Base-by-base conservation (phyloP, 2,113 vertebrate genomes). In the Peucedramus taeniatus region DNA sequence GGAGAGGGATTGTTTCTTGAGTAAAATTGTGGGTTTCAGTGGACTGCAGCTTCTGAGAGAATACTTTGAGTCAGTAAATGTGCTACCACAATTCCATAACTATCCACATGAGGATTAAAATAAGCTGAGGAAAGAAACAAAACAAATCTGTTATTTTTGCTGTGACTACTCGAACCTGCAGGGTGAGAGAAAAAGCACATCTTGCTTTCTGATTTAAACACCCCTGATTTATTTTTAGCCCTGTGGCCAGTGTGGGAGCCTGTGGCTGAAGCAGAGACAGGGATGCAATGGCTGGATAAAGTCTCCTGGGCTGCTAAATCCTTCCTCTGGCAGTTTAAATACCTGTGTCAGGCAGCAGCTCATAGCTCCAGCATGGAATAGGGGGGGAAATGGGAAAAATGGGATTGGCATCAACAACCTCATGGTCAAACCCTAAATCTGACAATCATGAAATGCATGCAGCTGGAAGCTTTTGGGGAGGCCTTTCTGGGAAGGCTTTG, bases 1-100 rank as follows among this genome's bases (percentile, higher is more conserved):
- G 1, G 54, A 80, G 56, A 42, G 44, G 26, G 35, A 76, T 95
- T 91, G 82, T 70, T 94, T 65, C 71, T 63, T 8, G 33, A 75
- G 56, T 66, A 50, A 92, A 95, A 90, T 69, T 80, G 83, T 79
- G 92, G 78, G 60, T 84, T 94, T 71, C n/a, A 44, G 49, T 74
- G 83, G 72, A 37, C 90, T 79, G 50, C 47, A 80, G 50, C 76
- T 92, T 87, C 92, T 93, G 89, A 93, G 75, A 54, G 68, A 91
- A 56, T 53, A 61, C 30, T 90, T 50, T 22, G 75, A 72, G 80
- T 90, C 82, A 84, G 70, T 66, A 94, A 79, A 95, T 50, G 59
- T 78, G 71, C 80, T 54, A 69, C 95, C 96, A 82, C 92, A 86
- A 63, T 91, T 96, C 93, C 83, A 83, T 91, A 95, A 96, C 39